These are phyloP conservation scores for Ptychadena robeensis DNA, from an alignment of 2,797 vertebrate species.

Conservation along the genomic window DNA sequence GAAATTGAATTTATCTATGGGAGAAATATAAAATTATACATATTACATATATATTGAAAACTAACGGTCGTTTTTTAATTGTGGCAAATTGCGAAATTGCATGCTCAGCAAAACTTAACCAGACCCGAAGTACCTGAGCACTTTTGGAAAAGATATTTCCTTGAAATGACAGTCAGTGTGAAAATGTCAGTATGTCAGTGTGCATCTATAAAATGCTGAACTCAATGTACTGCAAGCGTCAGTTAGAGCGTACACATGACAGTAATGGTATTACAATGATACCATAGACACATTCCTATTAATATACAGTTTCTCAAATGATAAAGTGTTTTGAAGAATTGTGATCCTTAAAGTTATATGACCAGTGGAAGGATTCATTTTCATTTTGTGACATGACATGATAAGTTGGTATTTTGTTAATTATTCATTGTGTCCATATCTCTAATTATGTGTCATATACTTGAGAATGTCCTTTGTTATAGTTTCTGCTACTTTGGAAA, in stretches of 20 bases:
- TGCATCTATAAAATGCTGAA: too few relatives aligned
- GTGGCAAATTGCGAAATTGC: too few relatives aligned
- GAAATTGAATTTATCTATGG: neutral
- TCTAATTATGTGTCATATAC: neutral
- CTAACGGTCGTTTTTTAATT: neutral
- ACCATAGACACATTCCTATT: neutral
- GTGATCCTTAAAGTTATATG: neutral
- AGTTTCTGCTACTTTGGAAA: neutral
- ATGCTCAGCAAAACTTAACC: too few relatives aligned
- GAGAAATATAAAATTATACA: too few relatives aligned
- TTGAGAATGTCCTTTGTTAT: neutral
- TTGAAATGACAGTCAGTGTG: too few relatives aligned
- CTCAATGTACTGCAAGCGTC: neutral
- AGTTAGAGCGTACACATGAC: too few relatives aligned
- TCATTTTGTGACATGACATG: neutral
- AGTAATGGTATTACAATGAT: conserved; percentile 17
- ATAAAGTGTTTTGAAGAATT: neutral
- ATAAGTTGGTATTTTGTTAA: conserved; percentile 12
- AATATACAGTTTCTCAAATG: neutral
- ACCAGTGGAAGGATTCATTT: conserved; percentile 10
- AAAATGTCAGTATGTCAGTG: too few relatives aligned
- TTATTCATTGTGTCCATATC: neutral
- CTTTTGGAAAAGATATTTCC: too few relatives aligned
- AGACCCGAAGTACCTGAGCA: too few relatives aligned
- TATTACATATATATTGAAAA: neutral